phyloP scores from a whole-genome alignment of 1,140 invertebrate species.

The Drosophila tani region DNA sequence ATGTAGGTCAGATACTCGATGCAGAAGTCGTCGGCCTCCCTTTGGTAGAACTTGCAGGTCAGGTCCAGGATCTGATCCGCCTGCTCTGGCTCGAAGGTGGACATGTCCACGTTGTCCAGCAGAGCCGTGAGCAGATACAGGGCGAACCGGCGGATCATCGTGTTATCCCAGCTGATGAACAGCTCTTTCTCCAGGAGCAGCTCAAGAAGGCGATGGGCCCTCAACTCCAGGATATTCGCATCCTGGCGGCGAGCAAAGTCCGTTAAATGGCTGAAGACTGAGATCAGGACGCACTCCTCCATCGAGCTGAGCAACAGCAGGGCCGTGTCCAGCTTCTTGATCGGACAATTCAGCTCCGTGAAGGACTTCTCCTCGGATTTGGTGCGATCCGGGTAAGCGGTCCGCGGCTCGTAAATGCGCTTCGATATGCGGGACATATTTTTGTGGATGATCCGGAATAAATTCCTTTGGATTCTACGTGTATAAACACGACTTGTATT shows the following conservation, averaged over 20 bases:
- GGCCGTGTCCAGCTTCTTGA: slow-evolving; percentile 60
- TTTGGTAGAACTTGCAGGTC: slow-evolving; percentile 45
- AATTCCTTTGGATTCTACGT: neutral
- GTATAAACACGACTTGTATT: neutral
- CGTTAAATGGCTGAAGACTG: slow-evolving; percentile 65
- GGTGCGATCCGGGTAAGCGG: slow-evolving; percentile 65
- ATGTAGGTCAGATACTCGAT: slow-evolving; percentile 71
- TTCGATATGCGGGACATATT: slow-evolving; percentile 63
- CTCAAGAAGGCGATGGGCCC: slow-evolving; percentile 52
- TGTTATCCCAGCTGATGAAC: slow-evolving; percentile 52
- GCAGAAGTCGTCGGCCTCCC: slow-evolving; percentile 72
- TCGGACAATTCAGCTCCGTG: slow-evolving; percentile 48
- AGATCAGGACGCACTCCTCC: slow-evolving; percentile 64
- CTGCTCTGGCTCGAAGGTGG: slow-evolving; percentile 57
- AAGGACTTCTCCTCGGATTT: slow-evolving; percentile 61
- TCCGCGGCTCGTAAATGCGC: slow-evolving; percentile 60
- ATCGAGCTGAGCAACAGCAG: slow-evolving; percentile 64
- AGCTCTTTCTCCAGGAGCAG: slow-evolving; percentile 59
- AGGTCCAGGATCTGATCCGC: slow-evolving; percentile 40
- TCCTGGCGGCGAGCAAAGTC: slow-evolving; percentile 67
- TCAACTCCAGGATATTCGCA: slow-evolving; percentile 61
- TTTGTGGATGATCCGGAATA: neutral
- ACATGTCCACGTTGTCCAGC: slow-evolving; percentile 61
- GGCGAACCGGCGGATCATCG: slow-evolving; percentile 65
- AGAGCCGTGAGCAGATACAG: slow-evolving; percentile 62